Evolutionary conservation across 2,888 invertebrate species (phyloP).

Genomic region (Drosophila limbata): DNA sequence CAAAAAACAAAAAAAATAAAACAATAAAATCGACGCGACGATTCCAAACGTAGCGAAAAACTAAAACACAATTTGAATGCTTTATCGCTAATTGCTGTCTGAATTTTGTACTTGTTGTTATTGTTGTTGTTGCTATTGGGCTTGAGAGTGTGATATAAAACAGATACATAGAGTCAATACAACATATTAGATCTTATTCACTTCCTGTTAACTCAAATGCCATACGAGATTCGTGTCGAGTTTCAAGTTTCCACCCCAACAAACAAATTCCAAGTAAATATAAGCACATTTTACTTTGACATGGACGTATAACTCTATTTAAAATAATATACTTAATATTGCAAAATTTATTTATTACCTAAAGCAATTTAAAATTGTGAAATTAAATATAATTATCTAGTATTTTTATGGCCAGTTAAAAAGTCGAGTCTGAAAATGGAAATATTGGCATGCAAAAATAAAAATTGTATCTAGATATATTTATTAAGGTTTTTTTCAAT

Average conservation of each 20-base stretch:
- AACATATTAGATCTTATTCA: constrained; percentile 15
- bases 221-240: neutral
- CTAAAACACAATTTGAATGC: constrained; percentile 35
- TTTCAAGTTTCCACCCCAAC: constrained; percentile 1
- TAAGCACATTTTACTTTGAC: neutral
- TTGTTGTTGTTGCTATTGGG: constrained; percentile 28
- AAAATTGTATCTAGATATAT: neutral
- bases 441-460: neutral
- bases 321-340: constrained; percentile 3
- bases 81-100: constrained; percentile 52
- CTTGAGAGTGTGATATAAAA: constrained; percentile 23
- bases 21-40: constrained; percentile 5
- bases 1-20: neutral
- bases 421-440: neutral
- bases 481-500: neutral
- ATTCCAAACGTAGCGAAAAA: constrained; percentile 20
- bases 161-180: constrained; percentile 17
- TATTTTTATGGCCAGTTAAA: constrained; percentile 16
- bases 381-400: constrained; percentile 21
- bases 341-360: constrained; percentile 10
- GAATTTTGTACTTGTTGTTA: constrained; percentile 31
- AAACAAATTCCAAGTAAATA: neutral
- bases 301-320: neutral
- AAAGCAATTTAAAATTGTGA: neutral
- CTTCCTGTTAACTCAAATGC: constrained; percentile 26